Conservation (phyloP, 1,140 invertebrate genomes). For the Diorhabda elongata region DNA sequence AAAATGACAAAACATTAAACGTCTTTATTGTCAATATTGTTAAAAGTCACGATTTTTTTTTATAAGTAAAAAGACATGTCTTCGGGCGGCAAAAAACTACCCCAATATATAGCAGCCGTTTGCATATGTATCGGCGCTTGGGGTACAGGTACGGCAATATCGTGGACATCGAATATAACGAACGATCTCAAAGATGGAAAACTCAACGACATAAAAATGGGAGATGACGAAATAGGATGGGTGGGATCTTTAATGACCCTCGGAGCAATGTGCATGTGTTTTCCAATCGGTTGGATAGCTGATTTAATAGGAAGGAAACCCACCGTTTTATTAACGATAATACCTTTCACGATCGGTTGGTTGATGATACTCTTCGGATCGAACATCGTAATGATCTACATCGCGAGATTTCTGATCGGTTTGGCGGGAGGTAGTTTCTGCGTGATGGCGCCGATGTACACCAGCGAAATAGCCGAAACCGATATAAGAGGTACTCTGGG, state of each 20-base stretch:
- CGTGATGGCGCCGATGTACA: conserved; percentile 66
- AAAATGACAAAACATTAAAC: too few relatives aligned
- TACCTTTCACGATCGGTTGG: conserved; percentile 69
- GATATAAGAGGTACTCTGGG: conserved; percentile 66
- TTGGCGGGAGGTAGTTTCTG: conserved; percentile 60
- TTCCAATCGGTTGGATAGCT: conserved; percentile 57
- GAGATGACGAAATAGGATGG: conserved; percentile 32
- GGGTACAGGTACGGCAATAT: conserved; percentile 59
- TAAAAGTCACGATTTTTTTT: too few relatives aligned
- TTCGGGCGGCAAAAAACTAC: conserved; percentile 49
- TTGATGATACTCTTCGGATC: conserved; percentile 59
- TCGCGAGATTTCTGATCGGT: conserved; percentile 66
- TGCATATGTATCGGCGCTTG: conserved; percentile 57
- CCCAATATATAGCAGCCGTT: conserved; percentile 66
- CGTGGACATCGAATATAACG: conserved; percentile 59
- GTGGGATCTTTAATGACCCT: conserved; percentile 56
- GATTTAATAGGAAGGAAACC: conserved; percentile 67
- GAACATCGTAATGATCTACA: conserved; percentile 56
- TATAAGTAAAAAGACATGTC: too few relatives aligned
- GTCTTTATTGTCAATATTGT: too few relatives aligned
- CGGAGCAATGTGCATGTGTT: conserved; percentile 59
- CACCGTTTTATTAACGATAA: conserved; percentile 58
- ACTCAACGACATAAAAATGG: conserved; percentile 37
- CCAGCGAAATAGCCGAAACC: conserved; percentile 66
- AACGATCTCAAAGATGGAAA: conserved; percentile 44